A percentile compares a stretch with the other conserved stretches of the same genome.
These are phyloP conservation scores for Sturmia bella DNA, from an alignment of 2,888 invertebrate genomes.

Conservation along the genomic window DNA sequence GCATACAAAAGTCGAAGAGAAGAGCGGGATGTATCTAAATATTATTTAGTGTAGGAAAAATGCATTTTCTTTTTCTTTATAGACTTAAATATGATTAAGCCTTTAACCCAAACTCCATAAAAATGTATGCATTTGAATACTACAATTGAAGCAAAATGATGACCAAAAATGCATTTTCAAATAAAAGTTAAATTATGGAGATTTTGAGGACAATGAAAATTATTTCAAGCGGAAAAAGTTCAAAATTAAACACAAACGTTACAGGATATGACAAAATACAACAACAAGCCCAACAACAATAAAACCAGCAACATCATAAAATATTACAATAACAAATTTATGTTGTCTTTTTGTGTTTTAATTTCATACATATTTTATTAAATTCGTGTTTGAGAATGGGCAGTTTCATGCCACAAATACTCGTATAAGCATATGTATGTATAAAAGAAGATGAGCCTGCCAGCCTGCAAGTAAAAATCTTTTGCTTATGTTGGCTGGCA, in stretches of 20 bases:
- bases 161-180: constrained; percentile 23
- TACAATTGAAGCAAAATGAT: not conserved
- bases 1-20: too few species aligned
- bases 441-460: too few species aligned
- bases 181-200: constrained; percentile 26
- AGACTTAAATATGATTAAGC: not conserved
- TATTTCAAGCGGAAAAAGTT: constrained; percentile 80
- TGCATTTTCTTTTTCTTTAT: constrained; percentile 1
- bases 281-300: constrained; percentile 70
- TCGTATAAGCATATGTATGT: too few species aligned
- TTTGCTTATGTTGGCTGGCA: constrained; percentile 39
- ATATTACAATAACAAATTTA: constrained; percentile 68
- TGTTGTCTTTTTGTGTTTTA: constrained; percentile 22
- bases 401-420: not conserved
- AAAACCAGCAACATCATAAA: constrained; percentile 38
- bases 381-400: constrained; percentile 12
- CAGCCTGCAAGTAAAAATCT: constrained; percentile 26
- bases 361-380: constrained; percentile 43
- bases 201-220: constrained; percentile 71
- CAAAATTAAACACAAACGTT: constrained; percentile 81
- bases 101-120: constrained; percentile 17
- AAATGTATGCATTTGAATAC: not conserved
- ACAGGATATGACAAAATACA: constrained; percentile 75
- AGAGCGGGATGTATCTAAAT: too few species aligned
- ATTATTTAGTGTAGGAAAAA: not conserved